phyloP scores from a whole-genome alignment of 2,113 vertebrate species.

The Melanostigma gelatinosum region DNA sequence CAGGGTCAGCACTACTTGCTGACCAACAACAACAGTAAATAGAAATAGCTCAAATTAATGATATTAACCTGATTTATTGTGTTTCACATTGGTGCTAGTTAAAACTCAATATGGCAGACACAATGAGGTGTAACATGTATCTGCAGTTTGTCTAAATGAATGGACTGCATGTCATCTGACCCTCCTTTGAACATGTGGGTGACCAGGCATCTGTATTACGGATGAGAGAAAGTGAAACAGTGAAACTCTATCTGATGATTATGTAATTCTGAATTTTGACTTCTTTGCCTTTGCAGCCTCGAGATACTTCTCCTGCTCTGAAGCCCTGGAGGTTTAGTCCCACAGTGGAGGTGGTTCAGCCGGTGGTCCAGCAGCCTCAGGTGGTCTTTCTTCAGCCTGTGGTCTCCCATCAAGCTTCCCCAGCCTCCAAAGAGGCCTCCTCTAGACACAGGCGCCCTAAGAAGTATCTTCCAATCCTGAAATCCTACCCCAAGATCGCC shows the following conservation, averaged over 20 bases:
- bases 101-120: not conserved
- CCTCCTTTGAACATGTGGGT: not conserved
- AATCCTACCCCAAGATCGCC: conserved; percentile 94
- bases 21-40: not conserved
- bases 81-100: not conserved
- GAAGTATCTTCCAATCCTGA: conserved; percentile 92
- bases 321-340: conserved; percentile 91
- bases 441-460: conserved; percentile 85
- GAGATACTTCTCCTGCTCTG: conserved; percentile 74
- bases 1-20: not conserved
- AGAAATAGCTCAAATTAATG: not conserved
- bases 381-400: conserved; percentile 90
- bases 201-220: not conserved
- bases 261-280: not conserved
- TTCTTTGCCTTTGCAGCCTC: conserved; percentile 68
- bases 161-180: not conserved
- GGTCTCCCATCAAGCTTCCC: conserved; percentile 79
- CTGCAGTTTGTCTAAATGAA: conserved; percentile 14
- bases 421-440: conserved; percentile 63
- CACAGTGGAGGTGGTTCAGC: conserved; percentile 89
- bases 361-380: conserved; percentile 89
- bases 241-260: not conserved
- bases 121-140: not conserved
- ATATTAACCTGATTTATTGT: not conserved
- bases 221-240: not conserved